These are phyloP conservation scores for Notiomystis cincta DNA, from an alignment of 2,113 vertebrate genomes.

Conservation along the genomic window DNA sequence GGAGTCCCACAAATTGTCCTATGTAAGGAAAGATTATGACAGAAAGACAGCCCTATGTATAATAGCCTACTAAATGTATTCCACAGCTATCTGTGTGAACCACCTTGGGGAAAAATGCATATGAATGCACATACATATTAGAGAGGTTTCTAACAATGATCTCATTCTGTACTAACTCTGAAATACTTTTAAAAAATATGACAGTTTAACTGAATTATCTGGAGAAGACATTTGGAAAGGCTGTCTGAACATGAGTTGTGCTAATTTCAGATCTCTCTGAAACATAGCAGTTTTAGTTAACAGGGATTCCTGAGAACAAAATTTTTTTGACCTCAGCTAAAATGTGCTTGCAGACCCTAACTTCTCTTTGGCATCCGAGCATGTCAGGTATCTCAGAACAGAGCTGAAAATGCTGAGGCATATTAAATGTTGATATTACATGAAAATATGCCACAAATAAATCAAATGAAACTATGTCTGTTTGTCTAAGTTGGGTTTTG, in stretches of 20 bases:
- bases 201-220: constrained; percentile 57
- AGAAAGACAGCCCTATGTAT: constrained; percentile 51
- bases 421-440: neutral
- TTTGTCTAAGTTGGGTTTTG: neutral
- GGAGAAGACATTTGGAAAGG: constrained; percentile 42
- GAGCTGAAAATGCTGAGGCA: neutral
- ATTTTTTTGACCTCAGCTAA: neutral
- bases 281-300: neutral
- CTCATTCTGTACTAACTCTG: constrained; percentile 54
- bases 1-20: constrained; percentile 73
- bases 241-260: constrained; percentile 39
- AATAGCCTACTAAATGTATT: constrained; percentile 57
- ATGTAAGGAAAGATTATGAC: constrained; percentile 69
- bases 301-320: neutral
- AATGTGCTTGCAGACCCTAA: neutral
- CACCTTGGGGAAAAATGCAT: constrained; percentile 45
- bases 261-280: neutral
- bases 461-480: neutral
- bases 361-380: neutral
- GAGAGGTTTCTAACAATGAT: constrained; percentile 60
- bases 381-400: neutral
- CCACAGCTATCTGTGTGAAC: constrained; percentile 41
- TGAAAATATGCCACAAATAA: neutral
- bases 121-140: constrained; percentile 55
- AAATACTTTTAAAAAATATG: constrained; percentile 36